phyloP scores from a whole-genome alignment of 2,113 vertebrate genomes.

The Tychaedon coryphoeus region DNA sequence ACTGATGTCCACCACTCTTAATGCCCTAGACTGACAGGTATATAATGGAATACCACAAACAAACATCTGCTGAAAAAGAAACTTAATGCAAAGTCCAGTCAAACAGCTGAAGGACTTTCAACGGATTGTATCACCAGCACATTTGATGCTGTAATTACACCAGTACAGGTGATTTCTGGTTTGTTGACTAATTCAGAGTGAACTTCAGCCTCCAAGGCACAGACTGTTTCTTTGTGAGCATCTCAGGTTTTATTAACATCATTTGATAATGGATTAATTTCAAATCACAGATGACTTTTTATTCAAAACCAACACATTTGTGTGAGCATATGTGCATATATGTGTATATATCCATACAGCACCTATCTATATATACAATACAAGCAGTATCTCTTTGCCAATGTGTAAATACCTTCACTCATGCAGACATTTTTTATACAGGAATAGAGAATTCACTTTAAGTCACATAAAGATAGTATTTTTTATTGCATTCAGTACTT shows the following conservation, averaged over 20 bases:
- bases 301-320: background rate
- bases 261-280: background rate
- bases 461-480: background rate
- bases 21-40: background rate
- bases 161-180: background rate
- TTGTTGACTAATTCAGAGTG: background rate
- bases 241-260: background rate
- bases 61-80: background rate
- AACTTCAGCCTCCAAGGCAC: background rate
- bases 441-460: background rate
- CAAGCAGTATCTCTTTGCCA: background rate
- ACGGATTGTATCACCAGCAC: background rate
- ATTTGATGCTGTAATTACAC: background rate
- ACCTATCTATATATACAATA: background rate
- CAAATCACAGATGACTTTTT: background rate
- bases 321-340: background rate
- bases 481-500: background rate
- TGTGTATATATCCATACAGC: background rate
- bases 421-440: background rate
- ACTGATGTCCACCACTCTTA: background rate
- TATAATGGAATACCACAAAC: conserved; percentile 17
- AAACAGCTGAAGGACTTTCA: background rate
- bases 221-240: background rate
- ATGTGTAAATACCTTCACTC: background rate
- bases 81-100: background rate